phyloP scores from a whole-genome alignment of 2,797 vertebrate genomes.

The Craterocephalus amniculus region DNA sequence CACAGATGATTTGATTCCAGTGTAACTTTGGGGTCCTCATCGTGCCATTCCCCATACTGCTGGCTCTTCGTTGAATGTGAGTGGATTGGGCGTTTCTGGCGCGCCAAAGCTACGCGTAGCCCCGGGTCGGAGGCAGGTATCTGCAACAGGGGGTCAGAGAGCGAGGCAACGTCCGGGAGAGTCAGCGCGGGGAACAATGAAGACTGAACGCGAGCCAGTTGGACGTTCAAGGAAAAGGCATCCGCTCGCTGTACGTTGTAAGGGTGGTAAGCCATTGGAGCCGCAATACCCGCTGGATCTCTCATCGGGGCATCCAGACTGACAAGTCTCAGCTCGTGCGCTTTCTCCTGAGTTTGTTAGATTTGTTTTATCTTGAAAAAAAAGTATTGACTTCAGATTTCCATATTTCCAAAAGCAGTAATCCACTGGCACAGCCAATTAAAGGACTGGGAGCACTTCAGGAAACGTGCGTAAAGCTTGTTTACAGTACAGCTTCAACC shows the following conservation, averaged over 20 bases:
- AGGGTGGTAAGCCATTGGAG: slow-evolving; percentile 93
- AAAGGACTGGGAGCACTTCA: slow-evolving; percentile 8
- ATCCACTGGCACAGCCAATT: neutral
- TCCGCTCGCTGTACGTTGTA: slow-evolving; percentile 89
- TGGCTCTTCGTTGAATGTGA: slow-evolving; percentile 85
- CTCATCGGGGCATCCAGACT: slow-evolving; percentile 89
- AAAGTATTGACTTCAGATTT: neutral
- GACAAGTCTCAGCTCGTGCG: slow-evolving; percentile 38
- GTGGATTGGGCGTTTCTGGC: slow-evolving; percentile 79
- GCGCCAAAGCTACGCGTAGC: slow-evolving; percentile 85
- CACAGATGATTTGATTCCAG: slow-evolving; percentile 94
- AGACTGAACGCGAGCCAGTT: slow-evolving; percentile 85
- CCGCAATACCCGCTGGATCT: slow-evolving; percentile 88
- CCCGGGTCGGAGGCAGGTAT: slow-evolving; percentile 83
- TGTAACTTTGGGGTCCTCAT: slow-evolving; percentile 95
- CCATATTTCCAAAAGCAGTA: neutral
- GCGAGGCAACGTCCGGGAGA: slow-evolving; percentile 80
- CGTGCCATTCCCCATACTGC: slow-evolving; percentile 86
- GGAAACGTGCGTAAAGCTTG: slow-evolving; percentile 15
- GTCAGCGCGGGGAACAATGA: slow-evolving; percentile 85
- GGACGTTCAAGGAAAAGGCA: slow-evolving; percentile 88
- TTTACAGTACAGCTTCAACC: neutral
- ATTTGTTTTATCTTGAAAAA: neutral
- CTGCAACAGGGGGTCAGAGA: slow-evolving; percentile 81
- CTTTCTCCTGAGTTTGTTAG: slow-evolving; percentile 11